Base-by-base conservation (phyloP, 2,888 invertebrate species). In the Malthinus seriepunctatus region DNA sequence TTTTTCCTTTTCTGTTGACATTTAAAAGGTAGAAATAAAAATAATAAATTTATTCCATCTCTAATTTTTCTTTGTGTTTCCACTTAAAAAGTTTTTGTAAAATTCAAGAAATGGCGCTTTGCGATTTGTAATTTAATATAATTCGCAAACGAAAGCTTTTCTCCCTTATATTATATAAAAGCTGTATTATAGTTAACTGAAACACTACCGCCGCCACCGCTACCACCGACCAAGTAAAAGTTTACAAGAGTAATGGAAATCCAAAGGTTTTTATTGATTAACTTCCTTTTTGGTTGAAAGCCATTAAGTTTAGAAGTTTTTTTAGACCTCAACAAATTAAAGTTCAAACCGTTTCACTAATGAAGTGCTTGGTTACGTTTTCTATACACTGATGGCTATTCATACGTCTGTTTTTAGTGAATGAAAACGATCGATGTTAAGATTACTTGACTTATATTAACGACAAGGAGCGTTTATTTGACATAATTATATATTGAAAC, bases 181-280 rank as follows among this genome's bases (percentile, higher is more conserved):
- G 67, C 65, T 58, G 51, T 64, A 61, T 68, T 65, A 68, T 66
- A 65, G 64, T 65, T 64, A 63, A 64, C 59, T 51, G 56, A 60
- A 23, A 23, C 23, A 23, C 23, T 23, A 23, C 23, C 23, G 5
- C 23, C 23, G 23, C 23, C 23, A 23, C 23, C 23, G 5, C 23
- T 5, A 5, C 23, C 23, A 5, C 23, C 23, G 23, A 42, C 39
- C 39, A 9, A 56, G 56, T 60, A 54, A 50, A 58, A 53, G 60
- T 64, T 66, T 63, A 60, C 63, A 66, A 67, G 69, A 67, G 70
- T 69, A 73, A 67, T 68, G 70, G 67, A 66, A 72, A 72, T 68
- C 69, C 71, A 72, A 72, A 73, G 74, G 72, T 73, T 73, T 23
- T 72, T 74, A 74, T 74, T 73, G 74, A 74, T 73, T 73, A 71